Percentiles rank a stretch among this genome's conserved stretches.
phyloP scores from a whole-genome alignment of 2,888 invertebrate species.

The Octonoba sinensis region DNA sequence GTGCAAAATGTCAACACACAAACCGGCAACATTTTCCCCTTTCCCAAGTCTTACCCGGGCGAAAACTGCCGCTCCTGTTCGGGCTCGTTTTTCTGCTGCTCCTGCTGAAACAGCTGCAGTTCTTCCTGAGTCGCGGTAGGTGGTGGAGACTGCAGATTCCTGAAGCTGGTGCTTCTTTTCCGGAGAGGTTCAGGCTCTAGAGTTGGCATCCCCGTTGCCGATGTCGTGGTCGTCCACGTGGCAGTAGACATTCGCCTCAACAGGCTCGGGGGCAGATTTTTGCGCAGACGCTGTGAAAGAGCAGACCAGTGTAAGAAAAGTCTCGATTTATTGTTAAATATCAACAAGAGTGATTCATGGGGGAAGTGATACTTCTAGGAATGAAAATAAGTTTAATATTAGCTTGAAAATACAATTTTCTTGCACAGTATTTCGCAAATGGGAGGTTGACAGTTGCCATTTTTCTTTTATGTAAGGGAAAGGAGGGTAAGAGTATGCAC shows the following conservation, averaged over 20 bases:
- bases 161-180: conserved; percentile 71
- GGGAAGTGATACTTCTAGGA: too few species aligned
- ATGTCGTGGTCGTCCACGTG: conserved; percentile 74
- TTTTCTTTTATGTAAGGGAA: too few species aligned
- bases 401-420: too few species aligned
- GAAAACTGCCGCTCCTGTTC: conserved; percentile 70
- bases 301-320: neutral
- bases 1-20: too few species aligned
- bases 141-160: conserved; percentile 64
- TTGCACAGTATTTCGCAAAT: too few species aligned
- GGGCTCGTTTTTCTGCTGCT: conserved; percentile 76
- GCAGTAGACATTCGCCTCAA: conserved; percentile 73
- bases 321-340: too few species aligned
- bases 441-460: too few species aligned
- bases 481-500: too few species aligned
- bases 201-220: conserved; percentile 75
- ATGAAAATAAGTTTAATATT: too few species aligned
- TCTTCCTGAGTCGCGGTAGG: neutral
- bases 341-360: too few species aligned
- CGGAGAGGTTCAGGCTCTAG: conserved; percentile 75
- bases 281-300: conserved; percentile 63
- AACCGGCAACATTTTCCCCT: too few species aligned
- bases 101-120: conserved; percentile 11
- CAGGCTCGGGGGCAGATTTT: conserved; percentile 72
- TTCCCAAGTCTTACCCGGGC: conserved; percentile 28